Conservation (phyloP, 2,113 vertebrate species). For the Apteryx mantelli region DNA sequence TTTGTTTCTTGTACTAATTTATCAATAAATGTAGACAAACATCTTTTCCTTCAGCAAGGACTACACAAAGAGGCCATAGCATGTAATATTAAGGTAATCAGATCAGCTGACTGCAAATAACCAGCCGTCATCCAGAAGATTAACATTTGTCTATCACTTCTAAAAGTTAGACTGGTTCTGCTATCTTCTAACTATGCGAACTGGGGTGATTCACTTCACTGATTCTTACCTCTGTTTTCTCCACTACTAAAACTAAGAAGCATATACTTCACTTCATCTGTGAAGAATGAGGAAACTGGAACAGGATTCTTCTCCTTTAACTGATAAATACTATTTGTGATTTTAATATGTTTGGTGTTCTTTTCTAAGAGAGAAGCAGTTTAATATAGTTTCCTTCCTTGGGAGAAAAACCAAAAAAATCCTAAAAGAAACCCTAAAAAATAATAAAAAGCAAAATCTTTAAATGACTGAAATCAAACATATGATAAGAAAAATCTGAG, state of each 20-base stretch:
- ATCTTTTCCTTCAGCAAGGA: not conserved
- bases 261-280: not conserved
- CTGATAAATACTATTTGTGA: not conserved
- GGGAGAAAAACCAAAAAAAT: not conserved
- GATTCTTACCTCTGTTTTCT: not conserved
- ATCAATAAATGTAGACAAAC: not conserved
- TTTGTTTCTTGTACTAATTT: not conserved
- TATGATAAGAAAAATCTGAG: not conserved
- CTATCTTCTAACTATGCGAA: not conserved
- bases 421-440: too few relatives aligned
- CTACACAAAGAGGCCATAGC: not conserved
- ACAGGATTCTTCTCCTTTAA: not conserved
- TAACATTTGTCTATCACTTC: constrained; percentile 7
- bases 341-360: not conserved
- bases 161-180: not conserved
- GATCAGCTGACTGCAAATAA: constrained; percentile 14
- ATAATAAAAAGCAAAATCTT: not conserved
- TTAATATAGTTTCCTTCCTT: not conserved
- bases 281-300: not conserved
- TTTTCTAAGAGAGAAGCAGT: not conserved
- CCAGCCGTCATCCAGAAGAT: constrained; percentile 35
- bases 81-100: not conserved
- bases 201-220: not conserved
- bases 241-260: not conserved
- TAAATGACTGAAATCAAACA: not conserved